Evolutionary conservation across 2,113 vertebrate genomes (phyloP).

Genomic region (Procavia capensis): DNA sequence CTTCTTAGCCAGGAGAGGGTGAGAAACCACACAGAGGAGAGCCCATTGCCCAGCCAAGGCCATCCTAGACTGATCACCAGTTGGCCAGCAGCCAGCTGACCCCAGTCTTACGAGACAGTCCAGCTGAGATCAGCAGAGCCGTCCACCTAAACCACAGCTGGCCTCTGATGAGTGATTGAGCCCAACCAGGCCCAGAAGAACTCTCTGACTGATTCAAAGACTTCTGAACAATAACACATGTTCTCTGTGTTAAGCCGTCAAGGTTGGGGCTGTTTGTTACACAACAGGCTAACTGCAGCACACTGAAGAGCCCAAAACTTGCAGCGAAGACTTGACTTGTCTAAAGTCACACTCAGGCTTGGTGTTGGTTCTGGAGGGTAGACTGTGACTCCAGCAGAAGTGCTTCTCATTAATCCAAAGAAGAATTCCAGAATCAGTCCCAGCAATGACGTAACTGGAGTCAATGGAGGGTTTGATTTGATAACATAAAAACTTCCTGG

Average conservation of each 20-base stretch:
- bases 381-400: neutral
- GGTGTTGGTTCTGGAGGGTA: neutral
- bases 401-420: neutral
- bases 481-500: neutral
- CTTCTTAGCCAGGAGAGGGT: neutral
- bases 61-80: neutral
- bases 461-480: neutral
- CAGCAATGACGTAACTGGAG: neutral
- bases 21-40: neutral
- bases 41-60: neutral
- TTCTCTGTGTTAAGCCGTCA: neutral
- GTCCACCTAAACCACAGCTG: neutral
- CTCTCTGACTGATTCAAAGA: neutral
- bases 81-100: neutral
- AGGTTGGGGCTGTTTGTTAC: neutral
- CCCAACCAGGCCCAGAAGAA: neutral
- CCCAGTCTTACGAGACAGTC: neutral
- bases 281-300: neutral
- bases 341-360: neutral
- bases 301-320: neutral
- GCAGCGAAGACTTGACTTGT: neutral
- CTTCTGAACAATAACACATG: rapidly evolving
- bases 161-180: neutral
- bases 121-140: neutral
- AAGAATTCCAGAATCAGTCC: neutral